A percentile compares a stretch with the other conserved stretches of the same genome.
phyloP scores from a whole-genome alignment of 2,113 vertebrate genomes.

The Periophthalmus modestus region DNA sequence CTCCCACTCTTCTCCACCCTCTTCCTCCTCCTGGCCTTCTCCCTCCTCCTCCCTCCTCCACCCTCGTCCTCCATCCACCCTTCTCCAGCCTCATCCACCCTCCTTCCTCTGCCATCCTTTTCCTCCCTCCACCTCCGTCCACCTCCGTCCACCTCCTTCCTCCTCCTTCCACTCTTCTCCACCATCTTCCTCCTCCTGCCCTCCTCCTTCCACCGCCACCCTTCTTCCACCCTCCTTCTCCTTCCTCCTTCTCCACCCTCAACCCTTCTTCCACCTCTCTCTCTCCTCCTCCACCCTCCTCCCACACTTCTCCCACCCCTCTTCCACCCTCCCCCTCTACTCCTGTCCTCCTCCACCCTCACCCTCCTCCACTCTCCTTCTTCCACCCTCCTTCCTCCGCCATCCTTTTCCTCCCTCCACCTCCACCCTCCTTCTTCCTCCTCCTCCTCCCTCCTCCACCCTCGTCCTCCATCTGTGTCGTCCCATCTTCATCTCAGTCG shows the following conservation, averaged over 20 bases:
- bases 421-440: conserved; percentile 44
- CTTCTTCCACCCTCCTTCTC: conserved; percentile 45
- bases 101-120: conserved; percentile 8
- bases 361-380: too few species aligned
- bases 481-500: conserved; percentile 8
- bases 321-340: conserved; percentile 5
- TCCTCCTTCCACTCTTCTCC: conserved; percentile 40
- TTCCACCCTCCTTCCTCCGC: too few species aligned
- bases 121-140: conserved; percentile 44
- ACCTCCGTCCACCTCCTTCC: conserved; percentile 7
- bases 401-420: conserved; percentile 1
- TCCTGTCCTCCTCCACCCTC: conserved; percentile 48
- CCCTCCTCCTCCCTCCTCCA: conserved; percentile 34
- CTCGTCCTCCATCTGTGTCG: not conserved
- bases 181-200: conserved; percentile 23
- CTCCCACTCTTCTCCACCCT: conserved; percentile 39
- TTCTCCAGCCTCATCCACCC: too few species aligned
- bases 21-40: conserved; percentile 23
- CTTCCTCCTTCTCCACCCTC: not conserved
- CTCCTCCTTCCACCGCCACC: too few species aligned
- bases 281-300: conserved; percentile 45
- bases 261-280: too few species aligned
- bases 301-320: too few species aligned
- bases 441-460: conserved; percentile 33
- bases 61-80: too few species aligned